Evolutionary conservation across 1,140 invertebrate genomes (phyloP), one percentile per base, ranked within the genome.

Genomic region (Coelopa frigida): DNA sequence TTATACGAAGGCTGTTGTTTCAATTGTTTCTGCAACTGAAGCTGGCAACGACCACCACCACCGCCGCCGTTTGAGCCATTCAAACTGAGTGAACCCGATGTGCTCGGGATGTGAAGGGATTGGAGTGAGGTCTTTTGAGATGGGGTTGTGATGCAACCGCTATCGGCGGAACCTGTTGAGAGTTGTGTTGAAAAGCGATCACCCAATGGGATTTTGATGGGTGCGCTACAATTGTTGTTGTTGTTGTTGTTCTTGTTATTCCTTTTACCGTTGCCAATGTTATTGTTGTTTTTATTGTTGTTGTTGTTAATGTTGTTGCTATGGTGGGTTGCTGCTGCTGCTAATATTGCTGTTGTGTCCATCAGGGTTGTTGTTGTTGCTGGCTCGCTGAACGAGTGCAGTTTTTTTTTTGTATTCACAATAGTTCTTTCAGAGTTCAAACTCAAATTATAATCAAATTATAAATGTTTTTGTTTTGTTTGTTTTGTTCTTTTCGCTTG

Each of bases 121-220:
- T 33, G 38, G 15, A 17, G 45, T 23, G 39, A 7, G 5, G 38
- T n/a, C n/a, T 38, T 38, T 38, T 18, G n/a, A n/a, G n/a, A n/a
- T n/a, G 53, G 52, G 33, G 46, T 54, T 32, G 56, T 52, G 38
- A 66, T 57, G 22, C 55, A 53, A 3, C 62, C 63, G 45, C 62
- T 66, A 48, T 67, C 63, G 1, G 63, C 63, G 2, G 63, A 67
- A 7, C 63, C 63, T n/a, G 59, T 66, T 5, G 63, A 66, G 5
- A 62, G 55, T 45, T 67, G 62, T 10, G 60, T 59, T 2, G 60
- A 55, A 45, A 66, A 66, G 6, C 60, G 52, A 26, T 66, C 63
- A 51, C 44, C 53, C 17, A 67, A 36, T 20, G 63, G 63, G 27
- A 66, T 67, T 40, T 61, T 61, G 26, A 63, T 67, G 11, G 63